Evolutionary conservation across 2,888 invertebrate genomes (phyloP).

Genomic region (Colletes collaris): DNA sequence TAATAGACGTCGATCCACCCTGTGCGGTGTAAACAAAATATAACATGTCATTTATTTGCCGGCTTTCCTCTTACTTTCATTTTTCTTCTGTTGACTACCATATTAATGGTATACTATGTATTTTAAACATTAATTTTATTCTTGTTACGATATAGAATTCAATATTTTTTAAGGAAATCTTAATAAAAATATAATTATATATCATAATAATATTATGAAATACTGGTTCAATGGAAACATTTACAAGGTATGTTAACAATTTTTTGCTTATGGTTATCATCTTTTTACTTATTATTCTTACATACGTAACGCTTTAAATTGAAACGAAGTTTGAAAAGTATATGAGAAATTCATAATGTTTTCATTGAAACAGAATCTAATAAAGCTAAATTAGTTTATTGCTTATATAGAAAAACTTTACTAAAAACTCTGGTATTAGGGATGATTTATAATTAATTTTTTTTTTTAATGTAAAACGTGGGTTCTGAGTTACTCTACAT

Average conservation of each 20-base stretch:
- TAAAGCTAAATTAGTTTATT: slow-evolving; percentile 39
- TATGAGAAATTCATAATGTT: slow-evolving; percentile 29
- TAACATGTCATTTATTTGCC: slow-evolving; percentile 73
- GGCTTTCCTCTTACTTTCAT: slow-evolving; percentile 77
- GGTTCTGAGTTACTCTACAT: slow-evolving; percentile 51
- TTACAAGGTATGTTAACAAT: slow-evolving; percentile 16
- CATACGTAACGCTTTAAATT: too few species aligned
- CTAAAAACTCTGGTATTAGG: slow-evolving; percentile 46
- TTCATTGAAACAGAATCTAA: slow-evolving; percentile 45
- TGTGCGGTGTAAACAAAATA: slow-evolving; percentile 60
- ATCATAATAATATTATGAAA: slow-evolving; percentile 5
- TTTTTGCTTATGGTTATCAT: not conserved
- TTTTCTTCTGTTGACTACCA: slow-evolving; percentile 67
- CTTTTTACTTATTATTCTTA: slow-evolving; percentile 3
- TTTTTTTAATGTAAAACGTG: slow-evolving; percentile 37
- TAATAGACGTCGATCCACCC: slow-evolving; percentile 83
- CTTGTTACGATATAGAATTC: slow-evolving; percentile 34
- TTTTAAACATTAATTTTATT: slow-evolving; percentile 46
- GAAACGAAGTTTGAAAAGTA: slow-evolving; percentile 11
- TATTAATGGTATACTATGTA: slow-evolving; percentile 54
- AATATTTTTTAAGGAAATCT: slow-evolving; percentile 32
- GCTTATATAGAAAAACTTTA: slow-evolving; percentile 35
- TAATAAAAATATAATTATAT: slow-evolving; percentile 8
- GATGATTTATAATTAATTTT: slow-evolving; percentile 38
- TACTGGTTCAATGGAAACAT: slow-evolving; percentile 50